phyloP scores from a whole-genome alignment of 2,113 vertebrate species.

The Hucho hucho region DNA sequence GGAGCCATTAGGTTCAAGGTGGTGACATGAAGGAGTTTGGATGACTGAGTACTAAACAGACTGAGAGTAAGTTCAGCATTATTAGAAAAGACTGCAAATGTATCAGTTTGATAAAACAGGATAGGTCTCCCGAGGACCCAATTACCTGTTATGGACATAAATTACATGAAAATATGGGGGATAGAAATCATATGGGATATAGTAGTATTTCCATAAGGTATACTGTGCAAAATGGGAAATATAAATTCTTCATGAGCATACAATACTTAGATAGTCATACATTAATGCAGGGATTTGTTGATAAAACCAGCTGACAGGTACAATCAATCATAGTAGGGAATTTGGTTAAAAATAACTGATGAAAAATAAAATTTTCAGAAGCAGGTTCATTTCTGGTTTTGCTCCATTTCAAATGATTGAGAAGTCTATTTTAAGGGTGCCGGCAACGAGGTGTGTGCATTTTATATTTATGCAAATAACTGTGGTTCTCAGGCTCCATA shows the following conservation, averaged over 20 bases:
- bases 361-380: slow-evolving; percentile 20
- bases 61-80: no score
- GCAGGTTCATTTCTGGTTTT: slow-evolving; percentile 7
- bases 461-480: slow-evolving; percentile 52
- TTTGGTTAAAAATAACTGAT: neutral
- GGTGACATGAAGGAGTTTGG: neutral
- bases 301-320: slow-evolving; percentile 28
- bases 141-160: no score
- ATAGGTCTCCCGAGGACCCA: no score
- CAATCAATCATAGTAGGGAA: slow-evolving; percentile 40
- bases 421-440: slow-evolving; percentile 12
- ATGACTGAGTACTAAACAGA: neutral
- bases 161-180: neutral
- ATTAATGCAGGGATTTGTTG: slow-evolving; percentile 12
- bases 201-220: neutral
- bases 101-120: no score
- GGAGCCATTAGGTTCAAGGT: no score
- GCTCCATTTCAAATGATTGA: slow-evolving; percentile 16
- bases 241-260: slow-evolving; percentile 16
- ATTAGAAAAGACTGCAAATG: no score
- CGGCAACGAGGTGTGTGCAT: neutral
- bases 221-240: neutral
- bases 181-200: neutral
- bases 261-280: neutral
- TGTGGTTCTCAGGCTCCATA: slow-evolving; percentile 40